A percentile compares a stretch with the other conserved stretches of the same genome.
Conservation (phyloP, 2,113 vertebrate genomes). For the Stictonetta naevosa region DNA sequence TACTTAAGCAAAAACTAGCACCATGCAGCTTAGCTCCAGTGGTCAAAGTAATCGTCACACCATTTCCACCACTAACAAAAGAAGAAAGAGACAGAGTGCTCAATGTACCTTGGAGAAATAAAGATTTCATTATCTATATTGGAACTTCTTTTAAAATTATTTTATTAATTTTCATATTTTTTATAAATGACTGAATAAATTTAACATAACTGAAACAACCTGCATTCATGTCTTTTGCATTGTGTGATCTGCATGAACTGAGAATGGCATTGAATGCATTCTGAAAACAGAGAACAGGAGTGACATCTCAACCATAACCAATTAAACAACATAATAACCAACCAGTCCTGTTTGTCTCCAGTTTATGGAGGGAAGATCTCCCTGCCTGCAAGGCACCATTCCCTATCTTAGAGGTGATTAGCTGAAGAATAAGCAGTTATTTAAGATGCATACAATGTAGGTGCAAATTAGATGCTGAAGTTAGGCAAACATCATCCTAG, state of each 20-base stretch:
- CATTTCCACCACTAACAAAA: constrained; percentile 23
- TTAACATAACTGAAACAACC: background rate
- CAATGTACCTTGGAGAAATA: background rate
- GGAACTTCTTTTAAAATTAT: background rate
- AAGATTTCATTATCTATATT: background rate
- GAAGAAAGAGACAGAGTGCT: background rate
- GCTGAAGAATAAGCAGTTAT: background rate
- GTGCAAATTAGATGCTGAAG: background rate
- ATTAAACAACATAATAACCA: background rate
- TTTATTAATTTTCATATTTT: background rate
- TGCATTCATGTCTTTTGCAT: background rate
- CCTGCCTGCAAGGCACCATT: background rate
- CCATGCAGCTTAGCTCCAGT: constrained; percentile 55
- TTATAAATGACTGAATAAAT: background rate
- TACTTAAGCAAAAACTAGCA: constrained; percentile 20
- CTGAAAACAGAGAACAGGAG: constrained; percentile 44
- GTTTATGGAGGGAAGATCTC: background rate
- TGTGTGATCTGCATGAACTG: constrained; percentile 27
- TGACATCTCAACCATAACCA: constrained; percentile 10
- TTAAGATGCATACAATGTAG: background rate
- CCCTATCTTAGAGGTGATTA: background rate
- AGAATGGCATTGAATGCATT: constrained; percentile 54
- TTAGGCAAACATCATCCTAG: background rate
- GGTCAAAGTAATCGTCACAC: background rate
- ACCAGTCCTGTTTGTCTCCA: background rate